Percentiles rank a stretch among this genome's conserved stretches.
These are phyloP conservation scores for Diplodus sargus DNA, from an alignment of 2,797 vertebrate species.

Conservation along the genomic window DNA sequence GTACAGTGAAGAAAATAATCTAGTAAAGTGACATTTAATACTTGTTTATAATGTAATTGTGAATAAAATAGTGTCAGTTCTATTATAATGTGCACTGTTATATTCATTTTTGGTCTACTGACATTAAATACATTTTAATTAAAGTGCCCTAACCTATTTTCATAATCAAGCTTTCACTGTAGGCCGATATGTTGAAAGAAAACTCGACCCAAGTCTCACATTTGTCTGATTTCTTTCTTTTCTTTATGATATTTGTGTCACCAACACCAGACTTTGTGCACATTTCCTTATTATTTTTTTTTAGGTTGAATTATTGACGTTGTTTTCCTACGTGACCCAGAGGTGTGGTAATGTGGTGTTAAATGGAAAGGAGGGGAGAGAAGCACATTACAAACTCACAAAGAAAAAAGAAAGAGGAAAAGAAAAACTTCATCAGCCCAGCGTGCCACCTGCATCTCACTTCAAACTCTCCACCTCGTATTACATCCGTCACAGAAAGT, in stretches of 20 bases:
- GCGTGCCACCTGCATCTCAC: constrained; percentile 70
- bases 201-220: neutral
- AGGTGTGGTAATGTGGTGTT: constrained; percentile 42
- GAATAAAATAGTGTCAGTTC: too few species aligned
- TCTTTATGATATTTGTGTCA: neutral
- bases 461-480: constrained; percentile 46
- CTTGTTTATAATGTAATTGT: too few species aligned
- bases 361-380: constrained; percentile 25
- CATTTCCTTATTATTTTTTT: constrained; percentile 13
- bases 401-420: too few species aligned
- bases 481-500: constrained; percentile 66
- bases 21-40: too few species aligned
- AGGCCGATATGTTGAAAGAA: neutral
- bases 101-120: too few species aligned
- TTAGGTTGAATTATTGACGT: constrained; percentile 12
- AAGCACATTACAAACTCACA: constrained; percentile 32
- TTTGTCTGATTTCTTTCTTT: neutral
- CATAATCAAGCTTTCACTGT: neutral
- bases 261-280: constrained; percentile 1
- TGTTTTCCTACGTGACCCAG: constrained; percentile 41
- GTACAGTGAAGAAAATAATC: too few species aligned
- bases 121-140: neutral
- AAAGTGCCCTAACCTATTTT: neutral
- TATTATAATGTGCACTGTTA: too few species aligned
- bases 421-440: constrained; percentile 55